Conservation (phyloP, 2,113 vertebrate genomes). For the Thryonomys swinderianus region DNA sequence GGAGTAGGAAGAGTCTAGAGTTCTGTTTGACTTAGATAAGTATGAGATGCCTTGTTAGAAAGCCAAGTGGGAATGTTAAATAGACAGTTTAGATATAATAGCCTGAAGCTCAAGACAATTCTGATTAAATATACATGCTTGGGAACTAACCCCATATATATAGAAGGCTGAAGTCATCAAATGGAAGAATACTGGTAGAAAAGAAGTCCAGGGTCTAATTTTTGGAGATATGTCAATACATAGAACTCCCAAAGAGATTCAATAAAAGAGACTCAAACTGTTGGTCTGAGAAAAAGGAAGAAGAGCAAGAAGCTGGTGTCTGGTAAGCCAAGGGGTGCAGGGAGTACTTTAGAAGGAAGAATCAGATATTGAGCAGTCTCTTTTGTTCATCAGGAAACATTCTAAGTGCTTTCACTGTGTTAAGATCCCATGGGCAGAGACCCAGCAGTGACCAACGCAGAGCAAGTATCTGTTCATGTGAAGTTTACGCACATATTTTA, state of each 20-base stretch:
- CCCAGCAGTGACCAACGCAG: not conserved
- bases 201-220: not conserved
- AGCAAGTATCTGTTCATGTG: not conserved
- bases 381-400: not conserved
- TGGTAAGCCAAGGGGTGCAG: not conserved
- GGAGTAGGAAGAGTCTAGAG: not conserved
- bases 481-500: slow-evolving; percentile 1
- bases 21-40: not conserved
- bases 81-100: not conserved
- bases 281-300: not conserved
- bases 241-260: not conserved
- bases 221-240: not conserved
- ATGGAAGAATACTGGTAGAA: not conserved
- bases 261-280: not conserved
- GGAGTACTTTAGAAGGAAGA: not conserved
- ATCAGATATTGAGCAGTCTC: not conserved
- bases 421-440: not conserved
- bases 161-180: not conserved
- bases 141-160: not conserved
- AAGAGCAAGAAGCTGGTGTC: not conserved
- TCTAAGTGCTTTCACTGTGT: not conserved
- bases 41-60: slow-evolving; percentile 21
- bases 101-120: not conserved
- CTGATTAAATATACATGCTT: not conserved
- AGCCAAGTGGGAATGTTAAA: slow-evolving; percentile 25